Conservation (phyloP, 1,140 invertebrate species). For the Coboldia fuscipes region DNA sequence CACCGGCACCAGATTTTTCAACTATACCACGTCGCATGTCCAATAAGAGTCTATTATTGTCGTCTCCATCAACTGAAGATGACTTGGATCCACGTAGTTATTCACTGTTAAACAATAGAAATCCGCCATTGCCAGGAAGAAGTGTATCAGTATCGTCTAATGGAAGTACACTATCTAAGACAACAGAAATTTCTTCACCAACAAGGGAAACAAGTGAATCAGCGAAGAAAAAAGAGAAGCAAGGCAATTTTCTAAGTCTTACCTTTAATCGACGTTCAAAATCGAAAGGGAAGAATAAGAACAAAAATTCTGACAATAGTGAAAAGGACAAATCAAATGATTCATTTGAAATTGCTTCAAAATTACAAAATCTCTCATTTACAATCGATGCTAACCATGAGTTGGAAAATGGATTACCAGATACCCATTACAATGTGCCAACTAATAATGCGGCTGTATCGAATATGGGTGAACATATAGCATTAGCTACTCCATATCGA, state of each 20-base stretch:
- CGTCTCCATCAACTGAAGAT: neutral
- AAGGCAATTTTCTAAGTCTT: neutral
- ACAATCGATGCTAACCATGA: conserved; percentile 3
- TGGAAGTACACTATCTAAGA: too few species aligned
- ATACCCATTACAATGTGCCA: conserved; percentile 27
- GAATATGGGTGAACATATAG: neutral
- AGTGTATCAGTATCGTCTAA: neutral
- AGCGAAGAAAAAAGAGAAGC: neutral
- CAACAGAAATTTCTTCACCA: neutral
- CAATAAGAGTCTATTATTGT: neutral
- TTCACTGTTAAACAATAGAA: neutral
- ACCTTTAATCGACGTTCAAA: conserved; percentile 1
- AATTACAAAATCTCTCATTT: conserved; percentile 9
- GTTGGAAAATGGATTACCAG: conserved; percentile 1
- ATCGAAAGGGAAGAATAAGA: conserved; percentile 6
- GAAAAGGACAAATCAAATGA: neutral
- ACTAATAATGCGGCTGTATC: conserved; percentile 24
- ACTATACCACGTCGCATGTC: conserved; percentile 27
- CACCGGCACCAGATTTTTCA: conserved; percentile 38
- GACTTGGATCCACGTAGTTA: neutral
- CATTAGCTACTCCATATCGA: neutral
- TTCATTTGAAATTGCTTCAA: neutral
- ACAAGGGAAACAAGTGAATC: neutral
- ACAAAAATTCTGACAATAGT: conserved; percentile 11
- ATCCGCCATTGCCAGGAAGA: neutral